phyloP scores from a whole-genome alignment of 2,888 invertebrate genomes.

The Caenorhabditis imperialis region DNA sequence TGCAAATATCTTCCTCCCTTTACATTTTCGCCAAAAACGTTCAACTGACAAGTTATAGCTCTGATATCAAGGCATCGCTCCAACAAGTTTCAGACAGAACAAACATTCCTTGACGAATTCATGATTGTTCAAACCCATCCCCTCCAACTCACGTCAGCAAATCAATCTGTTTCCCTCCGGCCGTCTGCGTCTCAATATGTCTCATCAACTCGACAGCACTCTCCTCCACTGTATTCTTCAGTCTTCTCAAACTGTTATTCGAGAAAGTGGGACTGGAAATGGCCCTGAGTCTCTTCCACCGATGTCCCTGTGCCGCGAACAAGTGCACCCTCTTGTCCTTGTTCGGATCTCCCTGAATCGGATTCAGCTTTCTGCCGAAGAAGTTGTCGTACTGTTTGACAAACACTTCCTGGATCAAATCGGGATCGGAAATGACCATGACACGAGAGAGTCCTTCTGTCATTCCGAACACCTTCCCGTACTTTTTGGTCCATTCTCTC shows the following conservation, averaged over 20 bases:
- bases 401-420: constrained; percentile 79
- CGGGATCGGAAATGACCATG: constrained; percentile 79
- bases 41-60: too few species aligned
- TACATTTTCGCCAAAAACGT: too few species aligned
- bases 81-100: too few species aligned
- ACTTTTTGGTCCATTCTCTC: constrained; percentile 69
- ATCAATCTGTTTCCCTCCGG: constrained; percentile 77
- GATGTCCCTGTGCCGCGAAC: constrained; percentile 79
- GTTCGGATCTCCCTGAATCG: constrained; percentile 61
- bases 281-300: constrained; percentile 81
- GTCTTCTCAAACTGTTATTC: constrained; percentile 80
- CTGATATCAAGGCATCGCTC: too few species aligned
- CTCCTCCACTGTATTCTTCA: constrained; percentile 78
- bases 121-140: too few species aligned
- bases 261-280: constrained; percentile 81
- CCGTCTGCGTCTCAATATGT: constrained; percentile 77
- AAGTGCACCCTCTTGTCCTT: constrained; percentile 74
- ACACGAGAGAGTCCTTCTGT: constrained; percentile 66
- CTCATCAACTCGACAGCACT: constrained; percentile 79
- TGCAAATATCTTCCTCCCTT: too few species aligned
- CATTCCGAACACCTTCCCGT: constrained; percentile 60
- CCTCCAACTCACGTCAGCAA: constrained; percentile 78
- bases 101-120: too few species aligned
- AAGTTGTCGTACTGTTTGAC: constrained; percentile 79
- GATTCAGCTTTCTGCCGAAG: constrained; percentile 78